Conservation (phyloP, 2,888 invertebrate species). For the Globia sparganii region DNA sequence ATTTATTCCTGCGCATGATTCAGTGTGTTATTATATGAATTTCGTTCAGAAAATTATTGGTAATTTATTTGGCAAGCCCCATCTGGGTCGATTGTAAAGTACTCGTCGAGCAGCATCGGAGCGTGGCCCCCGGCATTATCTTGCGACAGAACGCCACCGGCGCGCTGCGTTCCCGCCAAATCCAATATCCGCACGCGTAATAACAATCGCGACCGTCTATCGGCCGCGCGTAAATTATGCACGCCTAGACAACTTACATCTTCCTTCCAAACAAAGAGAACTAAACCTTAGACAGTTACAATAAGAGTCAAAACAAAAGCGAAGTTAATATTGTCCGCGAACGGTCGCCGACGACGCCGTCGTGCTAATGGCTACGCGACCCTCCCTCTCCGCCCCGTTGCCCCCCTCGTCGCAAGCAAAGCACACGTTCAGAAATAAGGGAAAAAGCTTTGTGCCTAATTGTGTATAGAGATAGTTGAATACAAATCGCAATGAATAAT, state of each 20-base stretch:
- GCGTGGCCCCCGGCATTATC: conserved; percentile 75
- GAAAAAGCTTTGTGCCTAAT: conserved; percentile 82
- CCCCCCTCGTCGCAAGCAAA: conserved; percentile 74
- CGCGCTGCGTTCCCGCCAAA: conserved; percentile 81
- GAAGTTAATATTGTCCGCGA: conserved; percentile 70
- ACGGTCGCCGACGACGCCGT: conserved; percentile 82
- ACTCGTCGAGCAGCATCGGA: conserved; percentile 55
- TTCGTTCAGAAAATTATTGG: conserved; percentile 60
- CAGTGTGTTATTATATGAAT: conserved; percentile 57
- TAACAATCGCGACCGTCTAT: conserved; percentile 90
- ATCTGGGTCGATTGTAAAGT: conserved; percentile 67
- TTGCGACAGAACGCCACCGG: conserved; percentile 77
- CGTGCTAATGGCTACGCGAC: conserved; percentile 86
- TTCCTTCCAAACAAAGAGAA: conserved; percentile 55
- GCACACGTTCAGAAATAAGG: conserved; percentile 85
- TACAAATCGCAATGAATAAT: conserved; percentile 75
- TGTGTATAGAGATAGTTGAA: conserved; percentile 78
- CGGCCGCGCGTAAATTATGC: conserved; percentile 90
- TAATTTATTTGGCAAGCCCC: conserved; percentile 62
- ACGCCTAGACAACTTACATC: conserved; percentile 73
- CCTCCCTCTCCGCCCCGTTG: conserved; percentile 73
- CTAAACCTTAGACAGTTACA: conserved; percentile 59
- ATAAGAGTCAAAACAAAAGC: conserved; percentile 62
- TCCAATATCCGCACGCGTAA: conserved; percentile 89
- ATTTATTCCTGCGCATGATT: conserved; percentile 46